Evolutionary conservation across 2,113 vertebrate species (phyloP).

Genomic region (Eptatretus burgeri): DNA sequence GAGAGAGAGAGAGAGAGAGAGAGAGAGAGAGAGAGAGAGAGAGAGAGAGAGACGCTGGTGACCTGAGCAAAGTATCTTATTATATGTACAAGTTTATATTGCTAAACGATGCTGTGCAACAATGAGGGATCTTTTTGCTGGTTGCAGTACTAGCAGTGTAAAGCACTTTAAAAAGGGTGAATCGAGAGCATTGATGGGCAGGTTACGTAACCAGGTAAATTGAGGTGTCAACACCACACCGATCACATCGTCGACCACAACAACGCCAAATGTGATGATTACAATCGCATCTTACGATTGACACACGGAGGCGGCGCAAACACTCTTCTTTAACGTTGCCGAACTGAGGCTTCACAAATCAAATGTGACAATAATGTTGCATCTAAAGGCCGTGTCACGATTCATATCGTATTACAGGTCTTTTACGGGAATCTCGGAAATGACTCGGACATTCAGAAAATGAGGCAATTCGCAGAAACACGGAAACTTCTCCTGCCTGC

Average conservation of each 20-base stretch:
- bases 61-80: conserved; percentile 2
- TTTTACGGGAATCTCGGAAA: too few relatives aligned
- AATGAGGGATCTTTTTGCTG: too few relatives aligned
- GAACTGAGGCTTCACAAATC: too few relatives aligned
- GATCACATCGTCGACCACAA: not conserved
- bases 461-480: too few relatives aligned
- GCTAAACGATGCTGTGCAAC: too few relatives aligned
- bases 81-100: conserved; percentile 1
- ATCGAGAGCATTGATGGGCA: not conserved
- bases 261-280: not conserved
- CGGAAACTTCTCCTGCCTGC: too few relatives aligned
- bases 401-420: too few relatives aligned
- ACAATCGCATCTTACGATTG: not conserved
- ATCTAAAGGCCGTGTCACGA: too few relatives aligned
- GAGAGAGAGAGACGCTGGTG: conserved; percentile 17
- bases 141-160: not conserved
- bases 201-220: not conserved
- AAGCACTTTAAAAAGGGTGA: not conserved
- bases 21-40: conserved; percentile 10
- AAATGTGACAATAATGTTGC: too few relatives aligned
- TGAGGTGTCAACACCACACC: not conserved
- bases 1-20: conserved; percentile 9
- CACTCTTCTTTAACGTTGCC: not conserved
- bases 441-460: too few relatives aligned
- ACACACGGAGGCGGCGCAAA: not conserved